Evolutionary conservation across 35 echinoderm and acorn worm species (phyloP), one percentile per base, ranked within the genome.

Genomic region (Apostichopus californicus): DNA sequence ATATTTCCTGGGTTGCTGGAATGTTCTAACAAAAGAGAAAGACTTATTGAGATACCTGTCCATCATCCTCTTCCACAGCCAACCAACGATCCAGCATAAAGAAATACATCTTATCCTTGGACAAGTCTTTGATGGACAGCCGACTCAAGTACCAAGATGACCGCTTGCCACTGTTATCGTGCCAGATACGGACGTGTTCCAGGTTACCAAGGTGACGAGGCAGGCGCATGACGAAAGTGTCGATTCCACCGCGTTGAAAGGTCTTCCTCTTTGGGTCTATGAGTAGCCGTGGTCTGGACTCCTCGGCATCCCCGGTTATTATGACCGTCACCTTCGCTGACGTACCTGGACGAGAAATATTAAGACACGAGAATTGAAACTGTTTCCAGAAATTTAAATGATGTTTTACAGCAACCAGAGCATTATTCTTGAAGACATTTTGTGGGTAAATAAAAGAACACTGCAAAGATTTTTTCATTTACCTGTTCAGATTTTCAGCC

Each of bases 51-150:
- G 63, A 84, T 28, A 98, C 96, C 96, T 98, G 96, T 5, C 96
- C 96, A 25, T 98, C 96, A n/a, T 98, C 96, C 72, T 98, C 94
- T 85, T 98, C 96, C 5, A 98, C 96, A 56, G 96, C 94, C 3
- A 98, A 78, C 96, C 96, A 98, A 4, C 93, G 83, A 79, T 98
- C 96, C 23, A 95, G 91, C 96, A 98, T 98, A 75, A 98, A 95
- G 89, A 91, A 98, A 73, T 91, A 98, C 84, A 90, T 88, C 58
- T 88, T 89, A 63, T 94, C 71, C 2, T 61, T 95, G 78, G 95
- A 88, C 25, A 98, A 68, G 28, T 98, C 94, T 63, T 95, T 98
- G 13, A 98, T 94, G 11, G 94, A 91, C 57, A 98, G 71, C 54
- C 96, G 90, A 77, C 92, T 98, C 73, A 98, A 91, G 56, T 92